A percentile compares a stretch with the other conserved stretches of the same genome.
phyloP scores from a whole-genome alignment of 2,888 invertebrate genomes.

The Chrysolina oricalcia region DNA sequence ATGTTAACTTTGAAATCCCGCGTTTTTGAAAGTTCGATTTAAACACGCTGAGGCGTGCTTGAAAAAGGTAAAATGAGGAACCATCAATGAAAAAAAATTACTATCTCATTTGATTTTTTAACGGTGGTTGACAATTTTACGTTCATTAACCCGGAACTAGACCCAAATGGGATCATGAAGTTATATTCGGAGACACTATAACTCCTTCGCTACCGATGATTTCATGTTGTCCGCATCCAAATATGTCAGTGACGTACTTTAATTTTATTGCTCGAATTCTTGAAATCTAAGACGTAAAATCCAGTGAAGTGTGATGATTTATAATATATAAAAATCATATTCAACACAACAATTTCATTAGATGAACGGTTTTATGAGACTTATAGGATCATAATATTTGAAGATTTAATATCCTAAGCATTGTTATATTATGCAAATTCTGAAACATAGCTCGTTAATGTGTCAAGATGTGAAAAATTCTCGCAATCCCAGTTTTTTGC shows the following conservation, averaged over 20 bases:
- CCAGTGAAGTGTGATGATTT: background rate
- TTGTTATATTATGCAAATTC: conserved; percentile 3
- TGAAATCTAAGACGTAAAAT: background rate
- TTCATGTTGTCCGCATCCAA: too few species aligned
- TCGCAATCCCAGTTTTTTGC: background rate
- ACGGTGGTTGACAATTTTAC: too few species aligned
- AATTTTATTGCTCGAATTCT: background rate
- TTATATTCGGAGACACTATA: too few species aligned
- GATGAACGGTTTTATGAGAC: conserved; percentile 1
- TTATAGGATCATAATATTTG: background rate
- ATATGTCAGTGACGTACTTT: background rate
- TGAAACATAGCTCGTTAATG: background rate
- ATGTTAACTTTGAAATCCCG: too few species aligned
- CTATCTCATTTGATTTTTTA: too few species aligned
- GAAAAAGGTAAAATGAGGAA: too few species aligned
- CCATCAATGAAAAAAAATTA: too few species aligned
- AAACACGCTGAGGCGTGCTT: too few species aligned
- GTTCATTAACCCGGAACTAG: too few species aligned
- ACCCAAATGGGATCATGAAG: too few species aligned
- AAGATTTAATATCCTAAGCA: conserved; percentile 1
- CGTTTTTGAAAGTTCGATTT: too few species aligned
- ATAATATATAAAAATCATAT: background rate
- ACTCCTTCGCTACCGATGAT: too few species aligned
- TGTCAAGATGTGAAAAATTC: background rate
- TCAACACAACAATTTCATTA: conserved; percentile 15